Base-by-base conservation (phyloP, 1,140 invertebrate species). In the Habropoda laboriosa region DNA sequence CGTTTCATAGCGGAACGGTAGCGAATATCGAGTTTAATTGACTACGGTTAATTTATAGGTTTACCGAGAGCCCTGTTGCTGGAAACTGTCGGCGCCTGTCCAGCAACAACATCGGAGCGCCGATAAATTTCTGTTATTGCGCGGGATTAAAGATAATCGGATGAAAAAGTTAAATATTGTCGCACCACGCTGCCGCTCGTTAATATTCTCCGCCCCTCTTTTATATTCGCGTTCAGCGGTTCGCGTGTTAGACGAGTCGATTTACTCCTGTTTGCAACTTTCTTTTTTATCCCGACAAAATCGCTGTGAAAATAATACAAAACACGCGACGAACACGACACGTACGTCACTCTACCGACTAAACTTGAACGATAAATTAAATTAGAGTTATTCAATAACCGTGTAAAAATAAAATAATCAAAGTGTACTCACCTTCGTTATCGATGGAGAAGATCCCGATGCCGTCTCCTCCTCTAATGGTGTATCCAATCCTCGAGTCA, bases 371-470 rank as follows among this genome's bases (percentile, higher is more conserved):
- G n/a, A n/a, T n/a, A n/a, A n/a, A n/a, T n/a, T n/a, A n/a, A n/a
- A n/a, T n/a, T n/a, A n/a, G n/a, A n/a, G n/a, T n/a, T n/a, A n/a
- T n/a, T n/a, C n/a, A 47, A 47, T 47, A 47, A 47, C 45, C 13
- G 21, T 49, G 21, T 32, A 27, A 42, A n/a, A 18, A 32, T 16
- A 21, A 42, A 21, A 3, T 0, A 4, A 57, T 16, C 1, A 16
- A 5, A 16, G 3, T n/a, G n/a, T 24, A 42, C 94, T 94, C 92
- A 98, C 98, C 98, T 95, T 97, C 94, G 88, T 96, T 95, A 89
- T 99, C 98, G 70, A 99, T 97, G 79, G 95, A 95, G 94, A 99
- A 99, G 68, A 96, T 95, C 27, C 98, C 97, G 61, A 99, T 94
- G 30, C 98, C 98, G 87, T 97, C 96, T 12, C 98, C 98, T 63